These are phyloP conservation scores for Helleia helle DNA, from an alignment of 2,888 invertebrate genomes.

Conservation along the genomic window DNA sequence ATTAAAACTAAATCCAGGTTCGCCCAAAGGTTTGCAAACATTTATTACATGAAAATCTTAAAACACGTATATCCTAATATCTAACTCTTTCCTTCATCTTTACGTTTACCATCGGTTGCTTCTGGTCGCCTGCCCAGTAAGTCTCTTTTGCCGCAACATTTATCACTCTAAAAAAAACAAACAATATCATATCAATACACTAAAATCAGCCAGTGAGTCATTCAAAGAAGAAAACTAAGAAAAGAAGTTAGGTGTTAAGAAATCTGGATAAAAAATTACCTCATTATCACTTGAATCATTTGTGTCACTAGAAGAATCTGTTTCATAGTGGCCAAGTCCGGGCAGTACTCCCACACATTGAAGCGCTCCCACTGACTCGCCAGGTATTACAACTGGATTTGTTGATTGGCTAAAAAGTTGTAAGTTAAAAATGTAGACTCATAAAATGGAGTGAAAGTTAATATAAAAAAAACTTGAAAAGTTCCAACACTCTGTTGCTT, in stretches of 20 bases:
- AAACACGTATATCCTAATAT: constrained; percentile 11
- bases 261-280: no score
- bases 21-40: background rate
- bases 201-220: no score
- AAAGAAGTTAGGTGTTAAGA: no score
- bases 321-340: constrained; percentile 84
- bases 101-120: constrained; percentile 27
- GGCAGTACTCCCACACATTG: constrained; percentile 87
- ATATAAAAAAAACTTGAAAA: no score
- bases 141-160: constrained; percentile 41
- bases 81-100: constrained; percentile 47
- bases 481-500: no score
- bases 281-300: constrained; percentile 79
- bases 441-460: no score
- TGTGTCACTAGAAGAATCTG: constrained; percentile 80
- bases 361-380: constrained; percentile 44
- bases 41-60: no score
- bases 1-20: background rate
- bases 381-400: constrained; percentile 5
- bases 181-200: background rate
- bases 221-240: no score
- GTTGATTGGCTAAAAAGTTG: background rate
- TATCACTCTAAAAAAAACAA: constrained; percentile 32
- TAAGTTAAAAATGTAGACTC: background rate
- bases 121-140: constrained; percentile 44